phyloP scores from a whole-genome alignment of 2,888 invertebrate genomes.

The Agriopis leucophaearia region DNA sequence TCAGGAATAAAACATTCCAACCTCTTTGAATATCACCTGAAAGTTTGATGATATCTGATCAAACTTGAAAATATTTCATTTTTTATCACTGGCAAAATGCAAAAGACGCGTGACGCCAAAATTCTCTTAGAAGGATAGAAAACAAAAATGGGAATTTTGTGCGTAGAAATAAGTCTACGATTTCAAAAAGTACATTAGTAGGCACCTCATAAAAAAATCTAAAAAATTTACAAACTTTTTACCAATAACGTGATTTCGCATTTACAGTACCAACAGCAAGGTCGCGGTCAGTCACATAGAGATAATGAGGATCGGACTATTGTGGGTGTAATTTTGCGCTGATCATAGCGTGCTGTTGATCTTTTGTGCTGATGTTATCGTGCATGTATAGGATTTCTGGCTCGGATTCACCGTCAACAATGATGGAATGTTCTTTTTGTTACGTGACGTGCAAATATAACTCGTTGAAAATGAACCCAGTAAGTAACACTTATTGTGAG shows the following conservation, averaged over 20 bases:
- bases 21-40: too few relatives aligned
- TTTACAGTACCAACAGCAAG: constrained; percentile 53
- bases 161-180: too few relatives aligned
- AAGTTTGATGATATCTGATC: too few relatives aligned
- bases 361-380: constrained; percentile 26
- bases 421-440: constrained; percentile 24
- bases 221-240: constrained; percentile 1
- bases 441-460: constrained; percentile 3
- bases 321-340: constrained; percentile 48
- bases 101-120: too few relatives aligned
- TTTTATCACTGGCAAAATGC: too few relatives aligned
- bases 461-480: constrained; percentile 7
- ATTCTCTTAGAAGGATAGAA: too few relatives aligned
- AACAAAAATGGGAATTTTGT: too few relatives aligned
- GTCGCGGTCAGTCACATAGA: constrained; percentile 55
- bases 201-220: too few relatives aligned
- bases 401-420: constrained; percentile 15
- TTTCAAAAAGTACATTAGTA: too few relatives aligned
- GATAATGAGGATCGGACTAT: constrained; percentile 49
- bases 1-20: too few relatives aligned
- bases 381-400: constrained; percentile 36
- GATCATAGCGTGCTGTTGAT: constrained; percentile 46
- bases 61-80: too few relatives aligned
- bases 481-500: background rate
- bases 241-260: constrained; percentile 36